phyloP scores from a whole-genome alignment of 2,888 invertebrate genomes.

The Podotricha telesiphe region DNA sequence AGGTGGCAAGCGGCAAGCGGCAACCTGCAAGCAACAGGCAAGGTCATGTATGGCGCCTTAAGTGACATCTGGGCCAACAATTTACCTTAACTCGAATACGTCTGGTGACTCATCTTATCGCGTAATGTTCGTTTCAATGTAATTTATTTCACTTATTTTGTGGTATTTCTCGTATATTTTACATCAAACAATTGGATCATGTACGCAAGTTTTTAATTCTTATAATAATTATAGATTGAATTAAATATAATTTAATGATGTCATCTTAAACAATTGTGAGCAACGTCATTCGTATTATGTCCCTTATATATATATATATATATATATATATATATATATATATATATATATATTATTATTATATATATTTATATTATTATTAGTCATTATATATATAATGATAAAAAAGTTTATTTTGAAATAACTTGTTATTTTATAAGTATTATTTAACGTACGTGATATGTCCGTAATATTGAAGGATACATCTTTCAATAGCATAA shows the following conservation, averaged over 20 bases:
- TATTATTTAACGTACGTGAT: no score
- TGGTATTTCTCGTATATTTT: conserved; percentile 31
- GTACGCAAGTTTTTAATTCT: not conserved
- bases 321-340: no score
- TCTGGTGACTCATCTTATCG: conserved; percentile 54
- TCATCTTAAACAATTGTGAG: not conserved
- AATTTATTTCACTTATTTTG: conserved; percentile 31
- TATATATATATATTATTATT: no score
- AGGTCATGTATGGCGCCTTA: conserved; percentile 43
- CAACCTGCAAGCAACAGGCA: conserved; percentile 22
- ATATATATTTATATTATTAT: no score
- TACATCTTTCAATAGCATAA: no score
- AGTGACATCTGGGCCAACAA: conserved; percentile 65
- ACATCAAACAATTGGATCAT: not conserved
- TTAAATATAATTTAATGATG: conserved; percentile 3
- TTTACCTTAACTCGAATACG: conserved; percentile 59
- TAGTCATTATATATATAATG: no score
- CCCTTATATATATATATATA: no score
- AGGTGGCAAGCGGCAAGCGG: conserved; percentile 7
- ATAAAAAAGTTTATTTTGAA: no score
- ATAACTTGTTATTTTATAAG: no score
- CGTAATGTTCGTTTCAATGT: conserved; percentile 39
- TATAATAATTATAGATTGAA: not conserved
- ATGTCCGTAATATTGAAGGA: no score
- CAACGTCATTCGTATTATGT: no score